Percentiles rank a stretch among this genome's conserved stretches.
Conservation (phyloP, 2,797 vertebrate genomes). For the Pogoniulus pusillus region DNA sequence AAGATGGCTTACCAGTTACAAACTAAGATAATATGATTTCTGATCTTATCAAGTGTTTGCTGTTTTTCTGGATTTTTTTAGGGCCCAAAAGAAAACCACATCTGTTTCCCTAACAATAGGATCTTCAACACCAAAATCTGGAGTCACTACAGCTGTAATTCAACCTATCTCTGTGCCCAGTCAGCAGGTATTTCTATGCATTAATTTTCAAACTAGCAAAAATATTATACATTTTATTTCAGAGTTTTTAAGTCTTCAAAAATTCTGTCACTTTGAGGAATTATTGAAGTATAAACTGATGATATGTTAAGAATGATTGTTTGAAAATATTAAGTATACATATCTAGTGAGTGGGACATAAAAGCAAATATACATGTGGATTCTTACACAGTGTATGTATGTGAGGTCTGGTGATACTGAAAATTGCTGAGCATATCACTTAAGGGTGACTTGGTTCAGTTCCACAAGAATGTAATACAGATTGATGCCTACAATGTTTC, state of each 20-base stretch:
- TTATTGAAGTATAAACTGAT: not conserved
- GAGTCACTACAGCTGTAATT: slow-evolving; percentile 88
- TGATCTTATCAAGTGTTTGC: not conserved
- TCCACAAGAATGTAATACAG: not conserved
- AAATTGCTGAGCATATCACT: not conserved
- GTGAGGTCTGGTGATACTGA: not conserved
- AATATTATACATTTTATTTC: not conserved
- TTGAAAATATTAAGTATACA: not conserved
- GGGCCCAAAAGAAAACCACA: slow-evolving; percentile 93
- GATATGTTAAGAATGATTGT: not conserved
- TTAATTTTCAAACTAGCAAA: not conserved
- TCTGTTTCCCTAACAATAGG: slow-evolving; percentile 96
- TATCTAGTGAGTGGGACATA: not conserved
- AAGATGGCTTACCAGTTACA: not conserved
- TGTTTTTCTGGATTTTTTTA: slow-evolving; percentile 55
- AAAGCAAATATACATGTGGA: not conserved
- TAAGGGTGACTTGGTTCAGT: not conserved
- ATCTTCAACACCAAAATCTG: slow-evolving; percentile 87
- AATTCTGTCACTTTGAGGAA: not conserved
- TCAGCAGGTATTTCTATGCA: slow-evolving; percentile 81
- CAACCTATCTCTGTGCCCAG: slow-evolving; percentile 88
- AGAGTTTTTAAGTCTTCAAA: not conserved
- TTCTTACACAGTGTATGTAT: not conserved
- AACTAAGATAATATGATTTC: not conserved
- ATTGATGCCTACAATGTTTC: not conserved